phyloP scores from a whole-genome alignment of 2,797 vertebrate species.

The Moxostoma hubbsi region DNA sequence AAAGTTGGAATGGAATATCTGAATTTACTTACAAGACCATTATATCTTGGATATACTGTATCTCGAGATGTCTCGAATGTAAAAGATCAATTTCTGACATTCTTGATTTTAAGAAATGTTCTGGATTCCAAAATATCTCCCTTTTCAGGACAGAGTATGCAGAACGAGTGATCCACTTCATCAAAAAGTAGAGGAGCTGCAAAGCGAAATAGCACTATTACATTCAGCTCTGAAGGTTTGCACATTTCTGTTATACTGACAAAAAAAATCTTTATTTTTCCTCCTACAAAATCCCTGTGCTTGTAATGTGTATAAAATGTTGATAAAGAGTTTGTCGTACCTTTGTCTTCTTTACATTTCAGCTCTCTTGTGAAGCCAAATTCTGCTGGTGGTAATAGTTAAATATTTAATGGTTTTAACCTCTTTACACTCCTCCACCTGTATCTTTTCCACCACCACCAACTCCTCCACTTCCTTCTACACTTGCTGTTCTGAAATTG shows the following conservation, averaged over 20 bases:
- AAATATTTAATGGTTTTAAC: background rate
- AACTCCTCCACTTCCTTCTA: background rate
- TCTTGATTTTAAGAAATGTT: slow-evolving; percentile 45
- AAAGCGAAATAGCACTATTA: slow-evolving; percentile 75
- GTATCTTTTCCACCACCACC: slow-evolving; percentile 28
- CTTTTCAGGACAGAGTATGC: slow-evolving; percentile 71
- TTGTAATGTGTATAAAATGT: background rate
- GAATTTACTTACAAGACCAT: no score
- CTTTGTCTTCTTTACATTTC: background rate
- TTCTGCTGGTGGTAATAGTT: background rate
- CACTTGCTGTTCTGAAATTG: slow-evolving; percentile 58
- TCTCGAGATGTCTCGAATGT: background rate
- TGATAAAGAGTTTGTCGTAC: no score
- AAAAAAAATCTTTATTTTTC: background rate
- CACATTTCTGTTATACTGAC: background rate
- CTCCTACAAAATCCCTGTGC: background rate
- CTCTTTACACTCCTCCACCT: background rate
- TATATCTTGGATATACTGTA: background rate
- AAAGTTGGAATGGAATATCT: background rate
- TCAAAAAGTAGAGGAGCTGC: slow-evolving; percentile 75
- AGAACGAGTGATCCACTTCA: slow-evolving; percentile 70
- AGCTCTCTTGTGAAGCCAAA: slow-evolving; percentile 25
- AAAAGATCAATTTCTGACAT: background rate
- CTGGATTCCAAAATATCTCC: slow-evolving; percentile 65
- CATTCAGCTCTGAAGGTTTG: slow-evolving; percentile 55